Conservation (phyloP, 2,113 vertebrate genomes). For the Arenaria interpres region DNA sequence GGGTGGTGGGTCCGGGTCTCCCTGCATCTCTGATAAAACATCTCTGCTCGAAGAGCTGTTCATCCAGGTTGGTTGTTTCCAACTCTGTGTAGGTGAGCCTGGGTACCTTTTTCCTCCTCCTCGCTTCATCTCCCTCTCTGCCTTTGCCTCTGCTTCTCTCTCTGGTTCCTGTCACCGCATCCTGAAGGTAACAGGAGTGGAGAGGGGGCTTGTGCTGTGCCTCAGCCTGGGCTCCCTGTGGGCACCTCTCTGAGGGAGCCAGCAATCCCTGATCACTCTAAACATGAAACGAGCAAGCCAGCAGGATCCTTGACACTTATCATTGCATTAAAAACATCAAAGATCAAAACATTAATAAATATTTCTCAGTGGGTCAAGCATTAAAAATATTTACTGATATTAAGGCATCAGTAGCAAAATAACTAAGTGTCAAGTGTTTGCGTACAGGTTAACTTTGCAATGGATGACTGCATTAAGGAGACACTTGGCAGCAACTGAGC, state of each 20-base stretch:
- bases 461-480: neutral
- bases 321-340: neutral
- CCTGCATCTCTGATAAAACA: neutral
- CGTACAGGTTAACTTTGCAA: neutral
- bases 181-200: neutral
- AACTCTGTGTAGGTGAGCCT: neutral
- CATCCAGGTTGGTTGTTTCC: neutral
- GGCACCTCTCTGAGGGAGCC: neutral
- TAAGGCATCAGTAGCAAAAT: neutral
- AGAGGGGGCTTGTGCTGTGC: neutral
- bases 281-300: neutral
- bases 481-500: neutral
- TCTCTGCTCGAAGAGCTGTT: neutral
- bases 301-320: neutral
- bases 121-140: rapidly evolving
- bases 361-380: neutral
- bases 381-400: neutral
- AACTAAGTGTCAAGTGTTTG: neutral
- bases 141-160: neutral
- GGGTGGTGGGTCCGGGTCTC: neutral
- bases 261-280: neutral
- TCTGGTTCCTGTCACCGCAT: too few species aligned
- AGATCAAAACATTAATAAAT: neutral
- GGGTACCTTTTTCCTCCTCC: neutral
- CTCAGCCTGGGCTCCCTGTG: neutral